A percentile compares a stretch with the other conserved stretches of the same genome.
Evolutionary conservation across 1,140 invertebrate genomes (phyloP).

Genomic region (Drosophila sturtevanti): DNA sequence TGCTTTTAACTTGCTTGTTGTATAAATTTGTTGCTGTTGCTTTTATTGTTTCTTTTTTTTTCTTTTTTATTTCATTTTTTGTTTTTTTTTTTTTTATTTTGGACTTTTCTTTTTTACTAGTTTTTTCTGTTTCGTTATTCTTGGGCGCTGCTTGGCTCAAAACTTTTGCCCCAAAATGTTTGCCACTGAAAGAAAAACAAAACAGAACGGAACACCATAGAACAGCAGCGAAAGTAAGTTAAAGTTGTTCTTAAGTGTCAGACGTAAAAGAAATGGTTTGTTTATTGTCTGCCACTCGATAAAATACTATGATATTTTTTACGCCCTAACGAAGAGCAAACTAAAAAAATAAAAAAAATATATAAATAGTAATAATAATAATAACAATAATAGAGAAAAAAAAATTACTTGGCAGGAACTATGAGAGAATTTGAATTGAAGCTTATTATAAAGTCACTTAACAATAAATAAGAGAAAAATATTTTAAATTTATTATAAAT

Average conservation of each 20-base stretch:
- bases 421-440: too few relatives aligned
- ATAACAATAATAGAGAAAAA: too few relatives aligned
- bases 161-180: conserved; percentile 41
- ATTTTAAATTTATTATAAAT: too few relatives aligned
- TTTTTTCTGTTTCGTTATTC: conserved; percentile 11
- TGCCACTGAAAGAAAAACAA: conserved; percentile 62
- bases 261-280: conserved; percentile 35
- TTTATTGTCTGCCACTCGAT: conserved; percentile 39
- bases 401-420: too few relatives aligned
- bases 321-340: neutral
- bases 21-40: conserved; percentile 26
- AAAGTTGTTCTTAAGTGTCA: conserved; percentile 51
- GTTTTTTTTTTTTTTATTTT: conserved; percentile 8
- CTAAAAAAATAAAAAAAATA: neutral
- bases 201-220: conserved; percentile 14
- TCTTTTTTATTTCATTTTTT: neutral
- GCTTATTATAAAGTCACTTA: too few relatives aligned
- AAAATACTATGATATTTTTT: conserved; percentile 8
- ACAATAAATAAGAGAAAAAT: too few relatives aligned
- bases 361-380: neutral
- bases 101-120: conserved; percentile 12
- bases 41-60: neutral
- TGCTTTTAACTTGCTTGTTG: conserved; percentile 15
- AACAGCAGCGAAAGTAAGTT: conserved; percentile 55
- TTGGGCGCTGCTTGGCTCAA: conserved; percentile 14